Conservation (phyloP, 2,888 invertebrate genomes). For the Gari tellinella region DNA sequence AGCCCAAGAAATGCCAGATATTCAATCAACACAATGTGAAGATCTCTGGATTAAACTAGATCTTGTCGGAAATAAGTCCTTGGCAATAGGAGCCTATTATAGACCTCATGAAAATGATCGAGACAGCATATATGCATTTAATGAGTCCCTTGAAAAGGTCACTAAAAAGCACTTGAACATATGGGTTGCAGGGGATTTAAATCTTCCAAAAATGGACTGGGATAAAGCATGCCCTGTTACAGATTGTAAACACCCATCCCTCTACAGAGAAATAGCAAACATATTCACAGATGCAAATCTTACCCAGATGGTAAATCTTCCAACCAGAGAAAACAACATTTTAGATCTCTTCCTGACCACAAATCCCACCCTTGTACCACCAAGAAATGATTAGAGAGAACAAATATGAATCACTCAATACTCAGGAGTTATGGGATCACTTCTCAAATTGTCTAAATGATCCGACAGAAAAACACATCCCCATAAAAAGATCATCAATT, state of each 20-base stretch:
- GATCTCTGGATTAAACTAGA: conserved; percentile 19
- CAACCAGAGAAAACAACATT: conserved; percentile 13
- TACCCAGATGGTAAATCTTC: conserved; percentile 12
- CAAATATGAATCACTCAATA: neutral
- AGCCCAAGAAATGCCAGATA: too few species aligned
- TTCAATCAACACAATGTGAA: too few species aligned
- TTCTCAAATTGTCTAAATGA: neutral
- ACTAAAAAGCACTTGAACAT: conserved; percentile 6
- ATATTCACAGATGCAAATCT: conserved; percentile 16
- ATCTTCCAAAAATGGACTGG: conserved; percentile 24
- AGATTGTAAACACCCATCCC: conserved; percentile 17
- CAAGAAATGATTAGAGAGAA: neutral
- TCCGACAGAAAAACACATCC: neutral
- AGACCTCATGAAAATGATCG: conserved; percentile 17
- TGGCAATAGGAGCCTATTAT: conserved; percentile 6
- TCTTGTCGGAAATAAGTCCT: neutral
- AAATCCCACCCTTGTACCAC: conserved; percentile 7
- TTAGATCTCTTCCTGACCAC: conserved; percentile 12
- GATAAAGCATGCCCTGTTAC: neutral
- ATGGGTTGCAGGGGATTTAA: conserved; percentile 23
- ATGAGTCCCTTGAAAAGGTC: conserved; percentile 2
- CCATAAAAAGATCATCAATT: too few species aligned
- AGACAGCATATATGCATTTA: conserved; percentile 11
- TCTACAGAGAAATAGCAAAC: conserved; percentile 8
- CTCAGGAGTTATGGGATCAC: neutral